These are phyloP conservation scores for Saccostrea glomerata DNA, from an alignment of 1,140 invertebrate genomes.

Conservation along the genomic window DNA sequence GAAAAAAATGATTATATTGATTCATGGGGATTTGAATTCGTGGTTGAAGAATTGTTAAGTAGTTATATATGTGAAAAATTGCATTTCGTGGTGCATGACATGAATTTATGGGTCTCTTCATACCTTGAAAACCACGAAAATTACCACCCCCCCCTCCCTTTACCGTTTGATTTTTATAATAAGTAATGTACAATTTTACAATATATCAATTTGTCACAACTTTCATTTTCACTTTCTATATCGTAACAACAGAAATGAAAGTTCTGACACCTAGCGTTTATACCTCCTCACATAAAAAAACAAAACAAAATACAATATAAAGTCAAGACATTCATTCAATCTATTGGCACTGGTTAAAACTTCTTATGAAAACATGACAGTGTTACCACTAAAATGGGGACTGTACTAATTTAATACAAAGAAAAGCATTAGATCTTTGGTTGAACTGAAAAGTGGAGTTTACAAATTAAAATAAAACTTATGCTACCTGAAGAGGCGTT, in stretches of 20 bases:
- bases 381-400: not conserved
- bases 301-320: conserved; percentile 10
- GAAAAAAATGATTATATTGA: no score
- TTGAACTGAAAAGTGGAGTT: not conserved
- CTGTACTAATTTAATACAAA: not conserved
- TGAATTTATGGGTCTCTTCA: no score
- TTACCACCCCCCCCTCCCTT: no score
- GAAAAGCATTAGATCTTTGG: not conserved
- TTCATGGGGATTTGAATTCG: no score
- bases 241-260: conserved; percentile 17
- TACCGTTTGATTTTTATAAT: not conserved
- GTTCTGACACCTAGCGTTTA: not conserved
- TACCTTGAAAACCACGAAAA: no score
- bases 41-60: no score
- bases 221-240: conserved; percentile 13
- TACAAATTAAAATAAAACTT: not conserved
- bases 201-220: conserved; percentile 25
- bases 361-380: not conserved
- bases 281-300: not conserved
- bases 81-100: no score
- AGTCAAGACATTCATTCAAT: not conserved
- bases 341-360: not conserved
- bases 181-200: conserved; percentile 20
- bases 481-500: not conserved
- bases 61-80: no score